These are phyloP conservation scores for Unio pictorum DNA, from an alignment of 2,888 invertebrate species.

Conservation along the genomic window DNA sequence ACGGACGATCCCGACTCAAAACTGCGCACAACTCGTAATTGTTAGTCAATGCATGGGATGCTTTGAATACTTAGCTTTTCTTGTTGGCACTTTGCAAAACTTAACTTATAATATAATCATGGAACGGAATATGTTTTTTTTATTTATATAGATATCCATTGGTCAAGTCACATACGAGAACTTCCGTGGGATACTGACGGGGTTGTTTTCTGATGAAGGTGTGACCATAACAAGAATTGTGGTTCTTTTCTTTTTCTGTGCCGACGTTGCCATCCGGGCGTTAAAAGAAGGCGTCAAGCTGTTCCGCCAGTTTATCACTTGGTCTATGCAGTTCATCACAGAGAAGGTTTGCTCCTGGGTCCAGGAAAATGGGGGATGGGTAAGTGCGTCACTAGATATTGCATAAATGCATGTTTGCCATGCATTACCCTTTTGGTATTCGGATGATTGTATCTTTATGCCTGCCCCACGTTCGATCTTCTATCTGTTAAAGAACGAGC, in stretches of 20 bases:
- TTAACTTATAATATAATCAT: background rate
- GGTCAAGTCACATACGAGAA: slow-evolving; percentile 39
- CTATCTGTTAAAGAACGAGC: background rate
- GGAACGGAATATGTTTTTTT: background rate
- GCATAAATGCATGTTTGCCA: background rate
- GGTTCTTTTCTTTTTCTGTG: slow-evolving; percentile 68
- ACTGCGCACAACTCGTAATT: no score
- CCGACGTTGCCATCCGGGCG: slow-evolving; percentile 63
- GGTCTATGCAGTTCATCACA: slow-evolving; percentile 63
- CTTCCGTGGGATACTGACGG: slow-evolving; percentile 53
- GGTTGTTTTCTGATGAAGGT: slow-evolving; percentile 50
- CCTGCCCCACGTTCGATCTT: background rate
- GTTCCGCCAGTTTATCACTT: slow-evolving; percentile 50
- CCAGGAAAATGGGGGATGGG: slow-evolving; percentile 67
- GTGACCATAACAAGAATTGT: slow-evolving; percentile 63
- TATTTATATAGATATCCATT: background rate
- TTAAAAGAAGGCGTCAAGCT: slow-evolving; percentile 39
- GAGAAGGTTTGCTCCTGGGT: slow-evolving; percentile 64
- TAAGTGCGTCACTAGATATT: slow-evolving; percentile 16
- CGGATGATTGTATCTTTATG: background rate
- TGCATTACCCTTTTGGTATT: background rate
- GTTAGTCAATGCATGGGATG: no score
- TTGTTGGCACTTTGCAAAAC: background rate
- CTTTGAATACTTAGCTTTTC: no score
- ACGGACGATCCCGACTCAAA: no score